Evolutionary conservation across 2,888 invertebrate genomes (phyloP).

Genomic region (Morpho helenor): DNA sequence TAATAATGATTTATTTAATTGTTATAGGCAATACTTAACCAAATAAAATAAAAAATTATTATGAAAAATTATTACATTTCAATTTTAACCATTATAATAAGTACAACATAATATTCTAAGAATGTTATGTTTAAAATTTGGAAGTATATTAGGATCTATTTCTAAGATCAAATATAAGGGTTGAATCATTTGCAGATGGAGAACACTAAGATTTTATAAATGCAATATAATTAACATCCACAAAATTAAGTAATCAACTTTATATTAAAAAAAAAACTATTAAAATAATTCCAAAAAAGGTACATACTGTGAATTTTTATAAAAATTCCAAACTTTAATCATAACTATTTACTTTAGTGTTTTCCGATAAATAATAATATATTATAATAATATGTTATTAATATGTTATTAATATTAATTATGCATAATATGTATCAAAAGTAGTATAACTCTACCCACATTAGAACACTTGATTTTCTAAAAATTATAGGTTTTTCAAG

Average conservation of each 20-base stretch:
- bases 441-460: slow-evolving; percentile 28
- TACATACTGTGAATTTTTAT: not conserved
- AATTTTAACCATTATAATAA: slow-evolving; percentile 70
- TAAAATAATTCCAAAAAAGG: slow-evolving; percentile 4
- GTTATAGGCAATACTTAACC: slow-evolving; percentile 72
- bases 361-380: slow-evolving; percentile 20
- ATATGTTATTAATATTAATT: slow-evolving; percentile 41
- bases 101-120: slow-evolving; percentile 48
- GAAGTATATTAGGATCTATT: slow-evolving; percentile 1
- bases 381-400: slow-evolving; percentile 35
- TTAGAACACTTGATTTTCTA: slow-evolving; percentile 31
- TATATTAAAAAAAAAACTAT: not conserved
- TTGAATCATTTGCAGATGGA: too few species aligned
- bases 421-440: slow-evolving; percentile 30
- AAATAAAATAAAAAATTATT: slow-evolving; percentile 58
- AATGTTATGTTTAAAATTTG: slow-evolving; percentile 27
- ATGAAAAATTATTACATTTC: slow-evolving; percentile 65
- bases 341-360: slow-evolving; percentile 23
- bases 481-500: slow-evolving; percentile 24
- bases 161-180: not conserved
- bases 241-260: not conserved
- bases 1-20: slow-evolving; percentile 73
- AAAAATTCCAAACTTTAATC: slow-evolving; percentile 19
- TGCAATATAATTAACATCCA: not conserved
- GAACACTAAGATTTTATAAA: too few species aligned